Evolutionary conservation across 1,140 invertebrate species (phyloP).

Genomic region (Marisa cornuarietis): DNA sequence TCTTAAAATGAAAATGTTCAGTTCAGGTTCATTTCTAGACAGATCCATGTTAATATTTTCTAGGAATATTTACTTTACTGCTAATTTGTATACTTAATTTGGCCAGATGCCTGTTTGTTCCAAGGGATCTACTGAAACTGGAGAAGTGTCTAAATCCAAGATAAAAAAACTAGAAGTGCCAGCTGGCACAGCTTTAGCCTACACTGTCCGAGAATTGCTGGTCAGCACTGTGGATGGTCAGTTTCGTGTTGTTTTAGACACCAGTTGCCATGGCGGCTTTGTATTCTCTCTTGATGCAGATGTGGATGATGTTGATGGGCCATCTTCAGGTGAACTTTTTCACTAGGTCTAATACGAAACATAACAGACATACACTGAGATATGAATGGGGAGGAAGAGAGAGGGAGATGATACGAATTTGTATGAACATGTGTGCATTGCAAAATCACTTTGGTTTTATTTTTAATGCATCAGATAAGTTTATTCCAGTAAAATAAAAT

Average conservation of each 20-base stretch:
- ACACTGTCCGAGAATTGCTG: slow-evolving; percentile 17
- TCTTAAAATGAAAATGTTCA: no score
- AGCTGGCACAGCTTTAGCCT: slow-evolving; percentile 17
- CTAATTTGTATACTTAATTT: neutral
- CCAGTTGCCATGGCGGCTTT: slow-evolving; percentile 11
- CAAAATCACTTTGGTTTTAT: no score
- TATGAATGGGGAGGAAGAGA: no score
- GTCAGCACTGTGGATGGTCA: slow-evolving; percentile 9
- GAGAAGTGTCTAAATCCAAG: neutral
- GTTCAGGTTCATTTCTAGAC: neutral
- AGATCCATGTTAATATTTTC: neutral
- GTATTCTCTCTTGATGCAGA: slow-evolving; percentile 8
- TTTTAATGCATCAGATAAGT: no score
- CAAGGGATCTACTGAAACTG: neutral
- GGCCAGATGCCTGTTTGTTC: neutral
- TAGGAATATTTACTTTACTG: neutral
- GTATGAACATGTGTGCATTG: no score
- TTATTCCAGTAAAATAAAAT: no score
- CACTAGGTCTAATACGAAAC: no score
- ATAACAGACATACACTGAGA: no score
- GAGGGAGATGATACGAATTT: no score
- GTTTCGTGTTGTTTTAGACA: slow-evolving; percentile 9
- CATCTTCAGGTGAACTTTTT: neutral
- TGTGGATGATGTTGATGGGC: slow-evolving; percentile 11
- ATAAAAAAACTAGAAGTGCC: slow-evolving; percentile 5